Evolutionary conservation across 2,797 vertebrate genomes (phyloP).

Genomic region (Pteropus rufus): DNA sequence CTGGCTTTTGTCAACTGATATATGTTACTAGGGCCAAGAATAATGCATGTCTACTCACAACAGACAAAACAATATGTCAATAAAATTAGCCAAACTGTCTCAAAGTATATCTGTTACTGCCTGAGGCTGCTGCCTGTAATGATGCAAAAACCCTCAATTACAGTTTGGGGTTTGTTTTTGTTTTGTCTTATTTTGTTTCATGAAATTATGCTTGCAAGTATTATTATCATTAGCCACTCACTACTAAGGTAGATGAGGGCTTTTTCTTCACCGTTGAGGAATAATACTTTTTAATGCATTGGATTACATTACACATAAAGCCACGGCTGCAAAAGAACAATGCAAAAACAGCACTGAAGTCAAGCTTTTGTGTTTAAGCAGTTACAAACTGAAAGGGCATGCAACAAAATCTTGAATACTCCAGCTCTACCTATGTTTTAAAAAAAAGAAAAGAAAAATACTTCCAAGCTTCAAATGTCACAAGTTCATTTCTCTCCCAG

Average conservation of each 20-base stretch:
- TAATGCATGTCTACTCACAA: slow-evolving; percentile 75
- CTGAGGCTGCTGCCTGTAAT: slow-evolving; percentile 73
- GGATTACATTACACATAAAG: slow-evolving; percentile 62
- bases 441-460: slow-evolving; percentile 7
- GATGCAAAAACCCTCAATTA: slow-evolving; percentile 41
- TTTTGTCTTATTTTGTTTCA: slow-evolving; percentile 52
- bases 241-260: slow-evolving; percentile 49
- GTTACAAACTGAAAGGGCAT: slow-evolving; percentile 34
- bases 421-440: not conserved
- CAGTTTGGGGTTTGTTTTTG: slow-evolving; percentile 15
- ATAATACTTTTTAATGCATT: slow-evolving; percentile 60
- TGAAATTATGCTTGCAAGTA: slow-evolving; percentile 29
- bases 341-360: not conserved
- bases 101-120: slow-evolving; percentile 75
- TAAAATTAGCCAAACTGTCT: slow-evolving; percentile 74
- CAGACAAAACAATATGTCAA: slow-evolving; percentile 83
- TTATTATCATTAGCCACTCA: slow-evolving; percentile 60
- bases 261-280: slow-evolving; percentile 31
- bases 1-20: slow-evolving; percentile 78
- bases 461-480: slow-evolving; percentile 38
- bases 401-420: slow-evolving; percentile 43
- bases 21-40: slow-evolving; percentile 77
- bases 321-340: slow-evolving; percentile 52
- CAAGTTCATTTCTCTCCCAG: slow-evolving; percentile 37
- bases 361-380: slow-evolving; percentile 8